Evolutionary conservation across 30 jellyfish, hydroid and myxozoan species (phyloP), one percentile per base, ranked within the genome.

Genomic region (Aurelia sp.): DNA sequence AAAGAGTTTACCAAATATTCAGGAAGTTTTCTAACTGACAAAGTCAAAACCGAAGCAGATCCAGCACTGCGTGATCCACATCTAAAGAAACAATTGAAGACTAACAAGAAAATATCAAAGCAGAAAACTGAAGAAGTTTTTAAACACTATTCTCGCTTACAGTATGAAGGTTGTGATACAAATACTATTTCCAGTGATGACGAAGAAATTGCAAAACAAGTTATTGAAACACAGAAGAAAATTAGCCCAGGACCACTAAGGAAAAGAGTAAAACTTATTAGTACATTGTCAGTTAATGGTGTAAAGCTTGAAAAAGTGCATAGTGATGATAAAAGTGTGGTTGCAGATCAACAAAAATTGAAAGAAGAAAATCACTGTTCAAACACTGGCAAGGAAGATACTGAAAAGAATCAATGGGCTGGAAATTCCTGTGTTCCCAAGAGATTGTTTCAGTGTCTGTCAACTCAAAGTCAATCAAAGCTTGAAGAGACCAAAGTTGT

Each of bases 11-110:
- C 87, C 24, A 76, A 67, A 47, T 69, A 70, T 57, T 67, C 97
- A 58, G 97, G 96, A 55, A 70, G 78, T 27, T 73, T 60, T 57
- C 83, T 88, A 19, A 81, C 96, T 65, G 99, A 95, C 60, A 57
- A 21, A 18, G 90, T 67, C 24, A 35, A 44, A 12, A n/a, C 13
- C 9, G 64, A 72, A 3, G 97, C 80, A 7, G 99, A 95, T 63
- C 99, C 99, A 11, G 99, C 99, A 3, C 18, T 68, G 30, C 30
- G 50, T 50, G 97, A 95, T 68, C 67, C 17, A 15, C 80, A 58
- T 13, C 80, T 95, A 27, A 85, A 66, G 53, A 47, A 84, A 60
- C 90, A 89, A 74, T 82, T 95, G 48, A 95, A 95, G 52, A 67
- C 55, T 18, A 95, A 95, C 72, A 76, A 81, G 72, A 89, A 80